Evolutionary conservation across 2,113 vertebrate genomes (phyloP), one percentile per base, ranked within the genome.

Genomic region (Silurus asotus): DNA sequence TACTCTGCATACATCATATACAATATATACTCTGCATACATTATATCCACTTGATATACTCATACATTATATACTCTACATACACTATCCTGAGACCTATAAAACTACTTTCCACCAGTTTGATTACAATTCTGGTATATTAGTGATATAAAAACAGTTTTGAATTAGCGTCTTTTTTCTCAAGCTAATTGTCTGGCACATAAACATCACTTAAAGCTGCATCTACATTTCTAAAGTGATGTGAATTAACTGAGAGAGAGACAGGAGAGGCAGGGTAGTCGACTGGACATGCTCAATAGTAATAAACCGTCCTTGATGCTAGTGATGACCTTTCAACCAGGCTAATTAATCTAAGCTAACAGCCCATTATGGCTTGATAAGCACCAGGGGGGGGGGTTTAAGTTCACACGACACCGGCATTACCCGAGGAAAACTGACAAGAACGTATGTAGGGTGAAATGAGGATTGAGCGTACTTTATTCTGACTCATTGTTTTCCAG

Each of bases 341-440:
- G 92, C 90, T 92, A 93, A 94, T 94, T 93, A 91, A 94, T 94
- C 90, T 92, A 92, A 89, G 91, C 92, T 92, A 93, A 91, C 87
- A 93, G 92, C 91, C 92, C 92, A 93, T 94, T 94, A 93, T 90
- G 92, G 91, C 90, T 90, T 91, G 91, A 92, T 94, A 92, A 93
- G 93, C 93, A 93, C 94, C 92, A 92, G 90, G 88, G 17, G 90
- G 88, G 17, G 49, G 23, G 64, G 13, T 4, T 20, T 64, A 5
- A 11, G 25, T 74, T 81, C 62, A 83, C 65, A 49, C 70, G 80
- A 84, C 78, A 56, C 88, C 91, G 89, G 86, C 25, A 20, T 87
- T 90, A 88, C 85, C 91, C 89, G 84, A 88, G 82, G 83, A 87
- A 85, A 86, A 88, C 92, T 92, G 85, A 89, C 92, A 90, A 91